These are phyloP conservation scores for Pseudomyrmex dendroicus DNA, from an alignment of 1,140 invertebrate genomes.

Conservation along the genomic window DNA sequence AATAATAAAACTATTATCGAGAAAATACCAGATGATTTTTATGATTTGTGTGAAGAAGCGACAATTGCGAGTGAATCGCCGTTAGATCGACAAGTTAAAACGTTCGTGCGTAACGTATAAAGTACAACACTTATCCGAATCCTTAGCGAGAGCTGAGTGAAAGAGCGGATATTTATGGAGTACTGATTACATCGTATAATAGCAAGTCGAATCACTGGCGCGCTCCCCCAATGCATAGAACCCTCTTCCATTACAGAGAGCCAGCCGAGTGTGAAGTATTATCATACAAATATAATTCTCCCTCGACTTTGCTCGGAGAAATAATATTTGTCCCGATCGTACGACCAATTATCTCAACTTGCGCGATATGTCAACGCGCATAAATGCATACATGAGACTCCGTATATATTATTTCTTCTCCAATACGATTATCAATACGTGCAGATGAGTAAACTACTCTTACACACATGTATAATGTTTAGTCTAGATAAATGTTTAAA, in stretches of 20 bases:
- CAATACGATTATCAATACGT: conserved; percentile 8
- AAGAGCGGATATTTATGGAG: conserved; percentile 71
- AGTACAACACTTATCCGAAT: conserved; percentile 44
- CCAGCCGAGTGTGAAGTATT: conserved; percentile 67
- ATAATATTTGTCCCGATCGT: conserved; percentile 73
- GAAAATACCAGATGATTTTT: neutral
- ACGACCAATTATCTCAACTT: conserved; percentile 74
- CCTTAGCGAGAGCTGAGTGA: conserved; percentile 53
- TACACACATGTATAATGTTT: neutral
- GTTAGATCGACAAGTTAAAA: conserved; percentile 27
- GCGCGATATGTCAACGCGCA: conserved; percentile 65
- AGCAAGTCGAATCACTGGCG: conserved; percentile 65
- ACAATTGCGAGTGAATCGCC: neutral
- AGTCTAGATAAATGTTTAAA: neutral
- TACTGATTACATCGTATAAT: conserved; percentile 73
- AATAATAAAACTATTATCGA: neutral
- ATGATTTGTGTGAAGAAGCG: neutral
- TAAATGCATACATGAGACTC: conserved; percentile 24
- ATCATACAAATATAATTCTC: conserved; percentile 75
- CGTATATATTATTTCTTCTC: conserved; percentile 10
- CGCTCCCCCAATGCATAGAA: conserved; percentile 46
- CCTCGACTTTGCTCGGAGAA: conserved; percentile 56
- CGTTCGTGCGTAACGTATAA: conserved; percentile 43
- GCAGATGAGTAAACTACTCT: conserved; percentile 14
- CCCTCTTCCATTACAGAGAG: conserved; percentile 61